Evolutionary conservation across 2,797 vertebrate genomes (phyloP).

Genomic region (Rhabdomys pumilio): DNA sequence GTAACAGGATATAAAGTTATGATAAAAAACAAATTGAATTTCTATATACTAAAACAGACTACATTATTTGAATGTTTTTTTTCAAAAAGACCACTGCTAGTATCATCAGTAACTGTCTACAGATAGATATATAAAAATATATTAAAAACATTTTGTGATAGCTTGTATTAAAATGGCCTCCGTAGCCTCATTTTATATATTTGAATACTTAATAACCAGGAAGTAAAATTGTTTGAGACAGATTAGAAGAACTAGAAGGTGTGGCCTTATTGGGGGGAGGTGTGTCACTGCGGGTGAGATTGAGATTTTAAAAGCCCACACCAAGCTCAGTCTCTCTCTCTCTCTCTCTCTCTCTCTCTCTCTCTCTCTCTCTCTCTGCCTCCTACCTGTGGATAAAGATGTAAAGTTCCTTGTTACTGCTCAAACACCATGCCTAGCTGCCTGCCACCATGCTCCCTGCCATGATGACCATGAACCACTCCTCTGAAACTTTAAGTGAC

Average conservation of each 20-base stretch:
- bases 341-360: no score
- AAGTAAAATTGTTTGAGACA: background rate
- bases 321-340: no score
- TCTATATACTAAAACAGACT: background rate
- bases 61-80: background rate
- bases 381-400: no score
- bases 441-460: background rate
- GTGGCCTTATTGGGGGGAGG: background rate
- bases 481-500: background rate
- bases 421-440: background rate
- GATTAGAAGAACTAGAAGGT: background rate
- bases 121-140: background rate
- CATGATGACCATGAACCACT: background rate
- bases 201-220: background rate
- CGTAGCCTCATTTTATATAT: no score
- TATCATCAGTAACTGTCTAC: conserved; percentile 8
- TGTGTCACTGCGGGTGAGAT: background rate
- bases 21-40: conserved; percentile 5
- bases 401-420: background rate
- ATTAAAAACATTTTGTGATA: conserved; percentile 2
- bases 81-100: background rate
- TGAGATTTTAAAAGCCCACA: background rate
- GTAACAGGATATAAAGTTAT: background rate
- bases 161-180: background rate
- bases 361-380: background rate